Base-by-base conservation (phyloP, 2,888 invertebrate genomes). In the Sphaerophoria taeniata region DNA sequence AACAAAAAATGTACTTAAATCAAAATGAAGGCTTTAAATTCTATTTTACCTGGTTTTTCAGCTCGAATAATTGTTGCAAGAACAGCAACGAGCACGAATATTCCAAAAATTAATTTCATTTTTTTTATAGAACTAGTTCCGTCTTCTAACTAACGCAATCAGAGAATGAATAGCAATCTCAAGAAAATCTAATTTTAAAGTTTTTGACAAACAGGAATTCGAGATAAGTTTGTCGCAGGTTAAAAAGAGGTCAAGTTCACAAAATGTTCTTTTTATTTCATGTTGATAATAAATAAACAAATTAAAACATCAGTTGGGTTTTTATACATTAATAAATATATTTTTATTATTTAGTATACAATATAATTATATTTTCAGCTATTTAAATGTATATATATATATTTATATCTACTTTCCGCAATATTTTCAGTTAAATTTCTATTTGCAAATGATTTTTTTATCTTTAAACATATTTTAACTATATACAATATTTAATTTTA, bases 251-350 rank as follows among this genome's bases (percentile, higher is more conserved):
- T 7, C 39, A 39, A 24, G 24, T 24, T 39, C 9, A 39, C 39
- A 39, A 39, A 3, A 39, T 39, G 39, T 39, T 39, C 24, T 24
- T 24, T 24, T 24, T 24, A 49, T 1, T 16, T 16, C n/a, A 45
- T n/a, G 14, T 4, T 4, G 47, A n/a, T 5, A 47, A 47, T 47
- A 12, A 47, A 47, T 4, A 49, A 49, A 56, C 9, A 12, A 58
- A 24, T 5, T 49, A 65, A 39, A 24, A 9, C 55, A 45, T 33
- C 6, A 11, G 65, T 31, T 11, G 9, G 36, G 33, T 76, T 77
- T 24, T 85, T 70, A 53, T 85, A 85, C 85, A 85, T 85, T 85
- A 85, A 85, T 85, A 85, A 85, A 85, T 85, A 85, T 85, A 85
- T 85, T 85, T 85, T 81, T 81, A 77, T 81, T 74, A 73, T 73